Evolutionary conservation across 2,113 vertebrate species (phyloP), one percentile per base, ranked within the genome.

Genomic region (Poeciliopsis retropinna): DNA sequence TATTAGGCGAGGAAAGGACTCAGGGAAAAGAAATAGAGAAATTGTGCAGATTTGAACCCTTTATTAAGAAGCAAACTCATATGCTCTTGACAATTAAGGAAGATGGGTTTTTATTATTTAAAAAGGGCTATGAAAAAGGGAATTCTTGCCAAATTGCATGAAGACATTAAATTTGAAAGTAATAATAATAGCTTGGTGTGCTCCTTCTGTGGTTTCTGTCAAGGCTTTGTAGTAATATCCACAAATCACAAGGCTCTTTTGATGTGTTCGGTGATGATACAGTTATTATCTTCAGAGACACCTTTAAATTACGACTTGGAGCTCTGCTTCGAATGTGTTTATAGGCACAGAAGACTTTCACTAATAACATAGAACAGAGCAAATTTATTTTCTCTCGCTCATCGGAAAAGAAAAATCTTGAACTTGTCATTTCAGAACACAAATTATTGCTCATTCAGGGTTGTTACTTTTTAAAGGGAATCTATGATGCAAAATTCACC

Each of bases 261-360:
- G 67, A 91, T 89, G 83, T 72, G 66, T 60, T 73, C 70, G 65
- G 15, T 84, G 87, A 87, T 81, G 84, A 91, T 86, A 78, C 81
- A 76, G 90, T 88, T 84, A 89, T 92, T 93, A 91, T 90, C 88
- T 90, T 87, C 85, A 91, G 80, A 91, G 80, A 86, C 88, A 90
- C 88, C 85, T 91, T 89, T 76, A 88, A 92, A 91, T 91, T 85
- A 89, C 72, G 78, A 92, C 79, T 85, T 87, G 44, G 29, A 37
- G 81, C 78, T 72, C 44, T 75, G 66, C 60, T 70, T 85, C 34
- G 34, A 70, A 79, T 79, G 29, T 64, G 31, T 67, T 41, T 76
- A 84, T 87, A 83, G 87, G 87, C 85, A 71, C 47, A 74, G 64
- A 79, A 4, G 62, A 37, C 71, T 76, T 80, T 72, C 71, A 69